Evolutionary conservation across 2,113 vertebrate genomes (phyloP), one percentile per base, ranked within the genome.

Genomic region (Pollachius pollachius): DNA sequence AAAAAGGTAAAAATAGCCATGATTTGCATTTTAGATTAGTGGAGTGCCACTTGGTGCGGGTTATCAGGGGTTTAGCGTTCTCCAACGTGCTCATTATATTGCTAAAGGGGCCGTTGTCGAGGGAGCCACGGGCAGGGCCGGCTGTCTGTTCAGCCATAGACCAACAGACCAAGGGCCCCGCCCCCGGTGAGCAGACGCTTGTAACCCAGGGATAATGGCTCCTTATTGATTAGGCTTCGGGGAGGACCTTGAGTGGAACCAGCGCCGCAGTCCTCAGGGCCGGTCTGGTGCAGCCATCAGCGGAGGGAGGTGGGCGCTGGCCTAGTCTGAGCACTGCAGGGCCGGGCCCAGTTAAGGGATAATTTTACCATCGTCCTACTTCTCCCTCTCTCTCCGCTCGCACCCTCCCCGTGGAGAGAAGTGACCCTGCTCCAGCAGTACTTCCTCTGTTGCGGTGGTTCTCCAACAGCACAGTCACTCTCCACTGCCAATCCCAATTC

Each of bases 301-400:
- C n/a, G 1, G 15, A 57, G 54, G 58, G 64, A 74, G 67, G 75
- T 13, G 56, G 75, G 59, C 63, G 74, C 59, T 37, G 62, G 62
- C 15, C 5, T 11, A 41, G 27, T 48, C 8, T 48, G n/a, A 41
- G 69, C 69, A 62, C 63, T 67, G 57, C 71, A 69, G 81, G 82
- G 64, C 15, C 16, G 12, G 41, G 74, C 74, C n/a, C 41, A 48
- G 41, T 9, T 13, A 23, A 23, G 41, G 59, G 84, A 89, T 90
- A 85, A 91, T 90, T 91, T 89, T 90, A 90, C 85, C 87, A 64
- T 54, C 74, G 90, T 62, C 90, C 92, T 90, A 91, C 37, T 83
- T 91, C 15, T 82, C 71, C 72, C 67, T 84, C 74, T 73, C 75
- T 85, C 81, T 73, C 70, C 8, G 8, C 41, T 9, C 41, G 2